phyloP scores from a whole-genome alignment of 2,888 invertebrate genomes.

The Vannuccia rotundouncinata region DNA sequence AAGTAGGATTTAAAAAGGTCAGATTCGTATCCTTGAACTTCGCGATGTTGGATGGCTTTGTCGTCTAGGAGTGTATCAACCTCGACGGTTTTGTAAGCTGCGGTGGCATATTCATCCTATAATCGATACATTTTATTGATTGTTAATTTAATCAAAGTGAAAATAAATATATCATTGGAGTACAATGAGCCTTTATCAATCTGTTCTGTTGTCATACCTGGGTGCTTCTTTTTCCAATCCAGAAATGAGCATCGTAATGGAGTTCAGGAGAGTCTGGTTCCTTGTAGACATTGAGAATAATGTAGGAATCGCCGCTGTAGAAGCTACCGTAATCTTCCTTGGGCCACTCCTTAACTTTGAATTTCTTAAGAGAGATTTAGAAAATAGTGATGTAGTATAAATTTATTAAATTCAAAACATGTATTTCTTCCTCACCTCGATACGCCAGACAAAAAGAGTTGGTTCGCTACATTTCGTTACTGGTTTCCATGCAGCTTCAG shows the following conservation, averaged over 20 bases:
- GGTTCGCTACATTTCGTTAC: neutral
- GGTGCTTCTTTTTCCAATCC: conserved; percentile 55
- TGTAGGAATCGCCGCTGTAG: conserved; percentile 39
- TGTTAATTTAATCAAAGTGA: neutral
- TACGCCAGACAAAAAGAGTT: conserved; percentile 36
- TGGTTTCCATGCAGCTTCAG: conserved; percentile 35
- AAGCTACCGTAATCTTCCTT: conserved; percentile 39
- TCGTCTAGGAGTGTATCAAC: conserved; percentile 54
- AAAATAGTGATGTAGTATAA: neutral
- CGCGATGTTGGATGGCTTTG: conserved; percentile 52
- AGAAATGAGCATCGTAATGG: conserved; percentile 54
- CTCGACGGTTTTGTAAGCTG: conserved; percentile 57
- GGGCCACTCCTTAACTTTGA: conserved; percentile 38
- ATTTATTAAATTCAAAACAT: no score
- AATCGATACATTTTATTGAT: conserved; percentile 18
- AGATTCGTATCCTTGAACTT: conserved; percentile 53
- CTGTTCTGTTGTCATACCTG: conserved; percentile 45
- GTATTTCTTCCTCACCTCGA: conserved; percentile 35
- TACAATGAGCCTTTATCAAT: no score
- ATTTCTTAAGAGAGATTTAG: conserved; percentile 34
- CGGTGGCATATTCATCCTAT: conserved; percentile 56
- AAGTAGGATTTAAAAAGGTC: conserved; percentile 52
- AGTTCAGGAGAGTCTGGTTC: conserved; percentile 46
- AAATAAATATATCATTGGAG: neutral
- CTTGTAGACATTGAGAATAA: conserved; percentile 43